These are phyloP conservation scores for Himalopsyche tibetana DNA, from an alignment of 2,888 invertebrate species.

Conservation along the genomic window DNA sequence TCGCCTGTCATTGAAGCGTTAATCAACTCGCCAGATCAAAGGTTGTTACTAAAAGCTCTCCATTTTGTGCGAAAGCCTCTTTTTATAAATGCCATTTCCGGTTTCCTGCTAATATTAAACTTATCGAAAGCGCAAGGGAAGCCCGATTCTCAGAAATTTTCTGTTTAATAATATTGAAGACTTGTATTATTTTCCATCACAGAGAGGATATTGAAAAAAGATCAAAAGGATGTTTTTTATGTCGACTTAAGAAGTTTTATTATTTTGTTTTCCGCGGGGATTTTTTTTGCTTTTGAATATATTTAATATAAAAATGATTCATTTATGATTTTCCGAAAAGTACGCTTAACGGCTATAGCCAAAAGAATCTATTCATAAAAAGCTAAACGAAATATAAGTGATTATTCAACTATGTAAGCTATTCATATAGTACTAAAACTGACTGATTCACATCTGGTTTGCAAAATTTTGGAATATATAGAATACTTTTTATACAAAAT, in stretches of 20 bases:
- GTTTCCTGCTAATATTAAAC: slow-evolving; percentile 19
- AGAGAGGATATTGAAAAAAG: neutral
- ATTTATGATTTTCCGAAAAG: no score
- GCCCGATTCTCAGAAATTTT: neutral
- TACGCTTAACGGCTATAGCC: no score
- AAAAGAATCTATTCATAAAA: no score
- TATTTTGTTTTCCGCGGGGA: neutral
- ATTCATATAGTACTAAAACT: no score
- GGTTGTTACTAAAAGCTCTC: slow-evolving; percentile 54
- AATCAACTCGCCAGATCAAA: slow-evolving; percentile 56
- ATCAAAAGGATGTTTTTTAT: slow-evolving; percentile 13
- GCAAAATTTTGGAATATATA: no score
- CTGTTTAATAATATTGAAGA: slow-evolving; percentile 4
- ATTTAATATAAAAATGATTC: no score
- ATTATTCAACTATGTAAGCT: no score
- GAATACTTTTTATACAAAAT: no score
- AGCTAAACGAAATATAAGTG: no score
- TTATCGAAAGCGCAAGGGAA: slow-evolving; percentile 1
- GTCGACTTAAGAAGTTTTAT: neutral
- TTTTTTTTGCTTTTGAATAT: no score
- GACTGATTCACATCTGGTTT: no score
- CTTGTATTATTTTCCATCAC: slow-evolving; percentile 5
- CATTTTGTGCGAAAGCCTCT: slow-evolving; percentile 50
- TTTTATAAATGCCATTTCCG: slow-evolving; percentile 41
- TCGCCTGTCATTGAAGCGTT: slow-evolving; percentile 53